These are phyloP conservation scores for Macrotis lagotis DNA, from an alignment of 2,113 vertebrate genomes.

Conservation along the genomic window DNA sequence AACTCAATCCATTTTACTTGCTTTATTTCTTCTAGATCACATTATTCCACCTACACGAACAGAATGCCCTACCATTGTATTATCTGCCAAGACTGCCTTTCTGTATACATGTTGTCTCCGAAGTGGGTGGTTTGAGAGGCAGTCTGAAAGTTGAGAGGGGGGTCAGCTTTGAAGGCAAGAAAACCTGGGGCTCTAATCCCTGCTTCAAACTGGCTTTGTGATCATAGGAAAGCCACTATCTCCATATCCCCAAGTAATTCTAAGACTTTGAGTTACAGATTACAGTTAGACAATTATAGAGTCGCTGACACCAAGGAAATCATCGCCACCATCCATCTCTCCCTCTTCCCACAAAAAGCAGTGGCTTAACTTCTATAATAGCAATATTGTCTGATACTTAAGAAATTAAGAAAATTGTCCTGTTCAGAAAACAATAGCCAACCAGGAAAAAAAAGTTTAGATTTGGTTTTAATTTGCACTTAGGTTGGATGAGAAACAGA, in stretches of 20 bases:
- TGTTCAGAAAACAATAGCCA: not conserved
- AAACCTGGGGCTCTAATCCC: not conserved
- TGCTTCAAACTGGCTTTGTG: not conserved
- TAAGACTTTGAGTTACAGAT: not conserved
- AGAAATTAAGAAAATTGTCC: not conserved
- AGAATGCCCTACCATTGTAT: not conserved
- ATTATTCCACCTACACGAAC: not conserved
- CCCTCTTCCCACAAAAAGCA: not conserved
- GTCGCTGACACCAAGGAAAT: not conserved
- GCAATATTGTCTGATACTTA: not conserved
- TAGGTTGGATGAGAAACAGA: not conserved
- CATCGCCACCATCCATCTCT: not conserved
- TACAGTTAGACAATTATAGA: not conserved
- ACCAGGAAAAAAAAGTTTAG: not conserved
- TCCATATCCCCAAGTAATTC: not conserved
- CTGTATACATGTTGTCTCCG: not conserved
- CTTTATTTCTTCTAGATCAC: not conserved
- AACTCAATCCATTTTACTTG: not conserved
- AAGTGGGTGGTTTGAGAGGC: too few species aligned
- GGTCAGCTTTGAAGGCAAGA: not conserved
- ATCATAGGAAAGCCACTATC: not conserved
- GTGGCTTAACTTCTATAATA: not conserved
- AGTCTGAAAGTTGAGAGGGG: not conserved
- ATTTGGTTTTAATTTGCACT: slow-evolving; percentile 6
- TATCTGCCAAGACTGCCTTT: not conserved